Evolutionary conservation across 2,797 vertebrate species (phyloP).

Genomic region (Cottoperca gobio): DNA sequence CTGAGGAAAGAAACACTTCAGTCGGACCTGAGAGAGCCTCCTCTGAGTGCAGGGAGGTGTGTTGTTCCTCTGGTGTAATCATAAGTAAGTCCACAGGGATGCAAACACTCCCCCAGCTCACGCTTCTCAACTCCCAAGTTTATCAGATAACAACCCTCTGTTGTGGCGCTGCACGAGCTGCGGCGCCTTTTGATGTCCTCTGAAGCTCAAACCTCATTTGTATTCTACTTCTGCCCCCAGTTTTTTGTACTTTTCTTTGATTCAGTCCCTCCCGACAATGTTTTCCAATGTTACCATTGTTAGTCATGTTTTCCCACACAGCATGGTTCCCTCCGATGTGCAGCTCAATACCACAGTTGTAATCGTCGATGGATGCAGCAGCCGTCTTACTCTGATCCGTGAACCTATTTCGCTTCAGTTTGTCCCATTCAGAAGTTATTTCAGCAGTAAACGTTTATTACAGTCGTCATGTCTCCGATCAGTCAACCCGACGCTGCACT

Average conservation of each 20-base stretch:
- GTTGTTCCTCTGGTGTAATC: conserved; percentile 30
- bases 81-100: conserved; percentile 50
- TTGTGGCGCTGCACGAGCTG: conserved; percentile 23
- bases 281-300: conserved; percentile 66
- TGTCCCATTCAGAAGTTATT: background rate
- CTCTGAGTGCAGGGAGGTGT: background rate
- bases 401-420: background rate
- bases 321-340: conserved; percentile 49
- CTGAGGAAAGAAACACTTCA: conserved; percentile 18
- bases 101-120: conserved; percentile 42
- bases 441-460: conserved; percentile 22
- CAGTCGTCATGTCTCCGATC: conserved; percentile 37
- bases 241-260: conserved; percentile 65
- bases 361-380: conserved; percentile 48
- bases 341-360: conserved; percentile 47
- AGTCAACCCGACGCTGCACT: conserved; percentile 7
- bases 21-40: conserved; percentile 8
- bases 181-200: conserved; percentile 63
- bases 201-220: conserved; percentile 59
- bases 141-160: conserved; percentile 60
- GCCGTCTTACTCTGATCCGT: conserved; percentile 4
- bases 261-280: conserved; percentile 44
- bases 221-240: conserved; percentile 58
- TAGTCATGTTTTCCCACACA: conserved; percentile 66
- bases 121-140: conserved; percentile 53